A percentile compares a stretch with the other conserved stretches of the same genome.
Conservation (phyloP, 2,888 invertebrate species). For the Melipona bicolor region DNA sequence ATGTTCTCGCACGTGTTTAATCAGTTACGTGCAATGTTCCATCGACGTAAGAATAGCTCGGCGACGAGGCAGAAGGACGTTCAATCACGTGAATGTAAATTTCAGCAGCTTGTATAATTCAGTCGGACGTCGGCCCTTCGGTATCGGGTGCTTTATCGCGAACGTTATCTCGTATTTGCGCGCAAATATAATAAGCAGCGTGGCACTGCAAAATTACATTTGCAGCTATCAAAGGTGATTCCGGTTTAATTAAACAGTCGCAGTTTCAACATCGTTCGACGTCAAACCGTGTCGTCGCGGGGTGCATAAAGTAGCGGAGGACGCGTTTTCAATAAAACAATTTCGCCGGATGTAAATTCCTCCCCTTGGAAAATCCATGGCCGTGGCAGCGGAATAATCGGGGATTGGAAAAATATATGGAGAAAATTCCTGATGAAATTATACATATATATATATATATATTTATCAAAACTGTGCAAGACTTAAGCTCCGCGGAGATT, state of each 20-base stretch:
- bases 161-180: slow-evolving; percentile 25
- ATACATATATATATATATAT: background rate
- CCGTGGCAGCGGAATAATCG: background rate
- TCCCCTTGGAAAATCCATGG: background rate
- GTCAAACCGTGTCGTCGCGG: background rate
- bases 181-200: slow-evolving; percentile 46
- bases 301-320: background rate
- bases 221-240: slow-evolving; percentile 41
- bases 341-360: background rate
- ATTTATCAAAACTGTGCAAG: slow-evolving; percentile 2
- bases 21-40: too few relatives aligned
- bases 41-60: background rate
- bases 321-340: slow-evolving; percentile 20
- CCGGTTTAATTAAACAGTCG: slow-evolving; percentile 39
- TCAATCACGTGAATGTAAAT: background rate
- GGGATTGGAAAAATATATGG: background rate
- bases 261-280: slow-evolving; percentile 29
- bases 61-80: background rate
- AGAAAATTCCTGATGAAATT: slow-evolving; percentile 6
- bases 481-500: slow-evolving; percentile 26
- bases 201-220: slow-evolving; percentile 35
- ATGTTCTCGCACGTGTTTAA: background rate
- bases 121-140: background rate
- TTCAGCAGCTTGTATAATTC: slow-evolving; percentile 19
- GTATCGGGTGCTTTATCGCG: slow-evolving; percentile 15